Evolutionary conservation across 2,113 vertebrate species (phyloP), one percentile per base, ranked within the genome.

Genomic region (Dendropsophus ebraccatus): DNA sequence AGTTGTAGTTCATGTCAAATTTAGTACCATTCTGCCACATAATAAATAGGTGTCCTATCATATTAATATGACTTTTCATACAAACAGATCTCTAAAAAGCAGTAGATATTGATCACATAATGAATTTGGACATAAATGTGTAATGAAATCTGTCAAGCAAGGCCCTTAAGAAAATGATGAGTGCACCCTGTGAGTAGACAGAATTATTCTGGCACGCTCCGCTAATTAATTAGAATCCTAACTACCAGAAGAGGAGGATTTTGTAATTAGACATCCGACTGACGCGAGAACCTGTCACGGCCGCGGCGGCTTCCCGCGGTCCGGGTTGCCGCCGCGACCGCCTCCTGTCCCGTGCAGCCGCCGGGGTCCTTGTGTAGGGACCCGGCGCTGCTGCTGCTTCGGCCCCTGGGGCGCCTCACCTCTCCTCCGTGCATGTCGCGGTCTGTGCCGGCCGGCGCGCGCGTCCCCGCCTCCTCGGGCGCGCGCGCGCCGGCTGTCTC

Each of bases 181-280:
- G 21, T 25, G 30, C n/a, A 50, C 35, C 23, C 14, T 52, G 28
- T 65, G 56, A 65, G 21, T 81, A 45, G 41, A 62, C 60, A 67
- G 21, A 41, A 82, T 50, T n/a, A 35, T 69, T 50, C 23, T 82
- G 58, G 58, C 41, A 12, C 12, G 13, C 28, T 28, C n/a, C 25
- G 80, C 25, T 69, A 82, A 47, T 82, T 78, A 78, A 78, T 54
- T 54, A 56, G n/a, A 56, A 78, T 30, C 52, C 35, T 78, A 21
- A 78, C 32, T 35, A 28, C 3, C n/a, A 56, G 45, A 54, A 56
- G 30, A 78, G 21, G 25, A 37, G 32, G 50, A 50, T 28, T 52
- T 30, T 76, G 8, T 30, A 49, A 76, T 76, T 50, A 30, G 45
- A 76, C 73, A 76, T 50, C 47, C 19, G 14, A 52, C 47, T 76